phyloP scores from a whole-genome alignment of 23 tunicate species.

The Corella eumyota region DNA sequence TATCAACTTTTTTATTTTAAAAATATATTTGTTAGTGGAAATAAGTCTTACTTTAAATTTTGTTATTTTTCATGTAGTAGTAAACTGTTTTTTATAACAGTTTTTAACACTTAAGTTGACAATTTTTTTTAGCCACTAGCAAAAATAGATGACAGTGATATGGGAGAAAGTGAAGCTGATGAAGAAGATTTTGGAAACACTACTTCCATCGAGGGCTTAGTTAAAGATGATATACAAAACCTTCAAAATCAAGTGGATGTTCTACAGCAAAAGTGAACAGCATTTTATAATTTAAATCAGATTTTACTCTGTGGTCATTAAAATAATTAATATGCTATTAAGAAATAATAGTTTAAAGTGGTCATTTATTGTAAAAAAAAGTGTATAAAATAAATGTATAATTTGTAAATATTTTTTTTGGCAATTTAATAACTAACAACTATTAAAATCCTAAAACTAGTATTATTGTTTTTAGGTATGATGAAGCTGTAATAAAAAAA shows the following conservation, averaged over 20 bases:
- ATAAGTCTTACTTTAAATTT: no score
- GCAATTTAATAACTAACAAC: no score
- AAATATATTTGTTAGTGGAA: no score
- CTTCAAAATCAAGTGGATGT: slow-evolving; percentile 40
- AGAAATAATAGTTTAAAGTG: no score
- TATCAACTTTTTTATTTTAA: no score
- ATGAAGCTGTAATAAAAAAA: slow-evolving; percentile 74
- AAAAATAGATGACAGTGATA: slow-evolving; percentile 20
- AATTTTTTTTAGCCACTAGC: slow-evolving; percentile 4
- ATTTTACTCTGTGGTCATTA: background rate
- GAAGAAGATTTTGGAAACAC: slow-evolving; percentile 12
- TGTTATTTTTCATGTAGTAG: no score
- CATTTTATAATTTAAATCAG: background rate
- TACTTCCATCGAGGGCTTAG: slow-evolving; percentile 60
- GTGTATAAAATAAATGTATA: background rate
- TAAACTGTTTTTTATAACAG: no score
- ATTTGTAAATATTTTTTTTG: background rate
- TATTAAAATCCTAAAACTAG: no score
- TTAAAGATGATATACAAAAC: slow-evolving; percentile 58
- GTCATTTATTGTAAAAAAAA: background rate
- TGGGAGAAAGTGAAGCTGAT: slow-evolving; percentile 16
- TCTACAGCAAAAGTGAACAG: slow-evolving; percentile 57
- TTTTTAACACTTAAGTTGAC: no score
- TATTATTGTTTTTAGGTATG: slow-evolving; percentile 80
- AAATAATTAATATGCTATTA: background rate